Percentiles rank a stretch among this genome's conserved stretches.
Conservation (phyloP, 2,888 invertebrate genomes). For the Ichneumon xanthorius region DNA sequence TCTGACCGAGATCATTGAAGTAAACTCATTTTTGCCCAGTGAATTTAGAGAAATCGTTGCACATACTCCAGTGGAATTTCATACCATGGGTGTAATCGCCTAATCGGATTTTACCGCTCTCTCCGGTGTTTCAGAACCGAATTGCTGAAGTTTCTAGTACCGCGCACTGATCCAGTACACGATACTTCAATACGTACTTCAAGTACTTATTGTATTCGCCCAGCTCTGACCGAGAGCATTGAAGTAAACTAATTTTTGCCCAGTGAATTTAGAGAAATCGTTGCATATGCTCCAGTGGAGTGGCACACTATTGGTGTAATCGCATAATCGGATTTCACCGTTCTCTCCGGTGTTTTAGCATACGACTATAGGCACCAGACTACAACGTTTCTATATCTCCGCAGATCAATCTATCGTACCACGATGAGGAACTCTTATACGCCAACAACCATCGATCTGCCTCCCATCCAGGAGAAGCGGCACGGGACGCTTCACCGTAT, state of each 20-base stretch:
- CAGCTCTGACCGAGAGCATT: background rate
- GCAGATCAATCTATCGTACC: slow-evolving; percentile 24
- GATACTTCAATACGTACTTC: no score
- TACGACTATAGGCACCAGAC: background rate
- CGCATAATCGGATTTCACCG: slow-evolving; percentile 32
- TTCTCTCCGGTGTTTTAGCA: slow-evolving; percentile 29
- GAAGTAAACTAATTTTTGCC: background rate
- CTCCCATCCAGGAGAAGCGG: slow-evolving; percentile 33
- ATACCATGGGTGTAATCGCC: background rate
- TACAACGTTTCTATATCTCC: slow-evolving; percentile 5
- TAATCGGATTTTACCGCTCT: slow-evolving; percentile 32
- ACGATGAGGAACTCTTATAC: background rate
- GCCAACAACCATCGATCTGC: slow-evolving; percentile 43
- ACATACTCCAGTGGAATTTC: no score
- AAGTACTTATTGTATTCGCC: no score
- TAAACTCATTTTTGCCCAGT: background rate
- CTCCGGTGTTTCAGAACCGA: slow-evolving; percentile 11
- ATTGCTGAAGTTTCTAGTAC: no score
- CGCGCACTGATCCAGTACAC: no score
- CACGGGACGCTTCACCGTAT: slow-evolving; percentile 21
- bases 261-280: background rate
- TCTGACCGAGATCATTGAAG: no score
- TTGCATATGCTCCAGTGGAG: background rate
- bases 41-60: background rate
- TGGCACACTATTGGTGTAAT: background rate